Percentiles rank a stretch among this genome's conserved stretches.
Evolutionary conservation across 2,797 vertebrate genomes (phyloP).

Genomic region (Adrianichthys oophorus): DNA sequence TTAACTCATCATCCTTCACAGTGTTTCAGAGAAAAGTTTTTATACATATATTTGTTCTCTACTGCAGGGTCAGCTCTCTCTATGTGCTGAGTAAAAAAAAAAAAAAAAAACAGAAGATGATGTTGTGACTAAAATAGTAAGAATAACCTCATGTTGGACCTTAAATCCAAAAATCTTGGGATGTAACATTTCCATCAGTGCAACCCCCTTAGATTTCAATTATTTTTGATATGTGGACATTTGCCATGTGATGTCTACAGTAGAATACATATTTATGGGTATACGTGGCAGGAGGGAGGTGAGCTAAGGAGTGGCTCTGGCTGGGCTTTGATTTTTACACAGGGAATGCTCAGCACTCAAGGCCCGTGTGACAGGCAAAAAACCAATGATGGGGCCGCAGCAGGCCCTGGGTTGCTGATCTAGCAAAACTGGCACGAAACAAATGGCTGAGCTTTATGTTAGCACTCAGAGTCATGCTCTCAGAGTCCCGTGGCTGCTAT

Average conservation of each 20-base stretch:
- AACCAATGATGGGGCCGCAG: constrained; percentile 77
- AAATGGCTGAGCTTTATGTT: constrained; percentile 68
- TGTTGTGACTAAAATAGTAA: constrained; percentile 15
- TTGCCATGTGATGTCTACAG: constrained; percentile 1
- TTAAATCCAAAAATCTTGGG: constrained; percentile 14
- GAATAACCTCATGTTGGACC: constrained; percentile 16
- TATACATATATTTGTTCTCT: constrained; percentile 54
- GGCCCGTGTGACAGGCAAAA: constrained; percentile 72
- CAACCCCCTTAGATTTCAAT: not conserved
- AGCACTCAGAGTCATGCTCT: constrained; percentile 45
- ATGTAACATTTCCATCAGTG: not conserved
- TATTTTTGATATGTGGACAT: not conserved
- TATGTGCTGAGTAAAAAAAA: constrained; percentile 22
- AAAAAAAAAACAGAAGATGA: constrained; percentile 2
- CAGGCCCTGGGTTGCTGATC: constrained; percentile 78
- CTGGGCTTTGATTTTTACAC: constrained; percentile 79
- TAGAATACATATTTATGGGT: constrained; percentile 19
- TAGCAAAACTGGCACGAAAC: constrained; percentile 78
- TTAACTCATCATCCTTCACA: constrained; percentile 17
- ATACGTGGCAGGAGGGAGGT: constrained; percentile 44
- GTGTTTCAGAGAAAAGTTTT: constrained; percentile 40
- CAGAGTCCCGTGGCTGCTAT: constrained; percentile 50
- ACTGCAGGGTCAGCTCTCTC: constrained; percentile 27
- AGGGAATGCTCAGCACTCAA: constrained; percentile 79
- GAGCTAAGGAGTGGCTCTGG: constrained; percentile 66